A percentile compares a stretch with the other conserved stretches of the same genome.
phyloP scores from a whole-genome alignment of 2,888 invertebrate species.

The Drosophila mimetica region DNA sequence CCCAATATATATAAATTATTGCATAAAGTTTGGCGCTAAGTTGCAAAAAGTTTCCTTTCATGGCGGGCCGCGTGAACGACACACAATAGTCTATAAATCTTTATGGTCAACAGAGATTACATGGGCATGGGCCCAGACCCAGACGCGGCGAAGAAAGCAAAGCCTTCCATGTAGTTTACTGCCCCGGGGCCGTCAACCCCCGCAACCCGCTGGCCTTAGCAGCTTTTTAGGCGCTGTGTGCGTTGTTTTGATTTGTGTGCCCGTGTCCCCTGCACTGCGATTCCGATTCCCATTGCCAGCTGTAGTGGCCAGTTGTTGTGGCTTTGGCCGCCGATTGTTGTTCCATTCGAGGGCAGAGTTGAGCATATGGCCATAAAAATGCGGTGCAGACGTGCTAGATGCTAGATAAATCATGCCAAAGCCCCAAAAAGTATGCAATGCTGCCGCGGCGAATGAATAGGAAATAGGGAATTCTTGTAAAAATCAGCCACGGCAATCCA shows the following conservation, averaged over 20 bases:
- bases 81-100: constrained; percentile 81
- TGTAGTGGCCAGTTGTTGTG: constrained; percentile 40
- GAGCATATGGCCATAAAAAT: constrained; percentile 76
- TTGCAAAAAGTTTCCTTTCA: constrained; percentile 81
- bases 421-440: constrained; percentile 36
- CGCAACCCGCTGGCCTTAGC: constrained; percentile 51
- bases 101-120: constrained; percentile 81
- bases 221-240: constrained; percentile 75
- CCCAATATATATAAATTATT: constrained; percentile 81
- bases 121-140: constrained; percentile 66
- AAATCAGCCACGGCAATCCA: constrained; percentile 25
- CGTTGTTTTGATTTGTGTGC: constrained; percentile 73
- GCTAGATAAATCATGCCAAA: constrained; percentile 69
- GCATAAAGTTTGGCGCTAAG: constrained; percentile 82
- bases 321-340: constrained; percentile 43
- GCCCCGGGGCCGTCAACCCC: constrained; percentile 46
- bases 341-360: constrained; percentile 6
- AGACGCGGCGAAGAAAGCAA: constrained; percentile 50
- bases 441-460: constrained; percentile 26
- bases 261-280: too few species aligned
- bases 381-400: constrained; percentile 64
- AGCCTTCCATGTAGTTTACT: constrained; percentile 70
- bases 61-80: constrained; percentile 63
- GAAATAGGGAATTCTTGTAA: constrained; percentile 36
- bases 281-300: constrained; percentile 32